Evolutionary conservation across 53 echinoderm and acorn worm genomes (phyloP), one percentile per base, ranked within the genome.

Genomic region (Temnopleurus reevesii): DNA sequence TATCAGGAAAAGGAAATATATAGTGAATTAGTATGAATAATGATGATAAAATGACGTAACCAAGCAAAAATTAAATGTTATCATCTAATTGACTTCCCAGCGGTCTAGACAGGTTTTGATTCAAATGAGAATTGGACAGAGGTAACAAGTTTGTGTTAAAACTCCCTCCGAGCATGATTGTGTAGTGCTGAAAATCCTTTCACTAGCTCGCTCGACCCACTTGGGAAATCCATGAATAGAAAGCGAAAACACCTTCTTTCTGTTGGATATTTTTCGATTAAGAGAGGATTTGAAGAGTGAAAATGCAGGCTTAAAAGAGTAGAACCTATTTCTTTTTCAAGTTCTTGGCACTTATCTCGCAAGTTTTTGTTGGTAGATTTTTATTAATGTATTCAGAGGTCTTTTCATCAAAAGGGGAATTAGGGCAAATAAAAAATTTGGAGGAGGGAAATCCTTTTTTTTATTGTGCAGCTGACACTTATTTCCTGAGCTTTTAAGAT

Each of bases 221-320:
- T 82, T 82, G 82, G 55, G 49, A 82, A 26, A 56, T 53, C 55
- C 12, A 33, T 29, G 82, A 82, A n/a, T 12, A 24, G 81, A 81
- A 31, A 13, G 44, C 55, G 56, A 82, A 82, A 31, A 2, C 15
- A 47, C 21, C 36, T 12, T 36, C n/a, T 81, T 80, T 10, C 38
- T 13, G 18, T 66, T 17, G 21, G 82, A 1, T 30, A 1, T 56
- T 53, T 56, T 71, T 27, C 19, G 28, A n/a, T 29, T 33, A 55
- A 12, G 51, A 19, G 27, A 55, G 28, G 82, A 35, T 29, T 82
- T 21, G 23, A 8, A 8, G 56, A 55, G 24, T 18, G 51, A 53
- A 10, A 56, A 34, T 47, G 41, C 38, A 38, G 71, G 35, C 23
- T 24, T 46, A 25, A 29, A 85, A 36, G 28, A 21, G 35, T 19